Conservation (phyloP, 1,140 invertebrate species). For the Pararge aegeria region DNA sequence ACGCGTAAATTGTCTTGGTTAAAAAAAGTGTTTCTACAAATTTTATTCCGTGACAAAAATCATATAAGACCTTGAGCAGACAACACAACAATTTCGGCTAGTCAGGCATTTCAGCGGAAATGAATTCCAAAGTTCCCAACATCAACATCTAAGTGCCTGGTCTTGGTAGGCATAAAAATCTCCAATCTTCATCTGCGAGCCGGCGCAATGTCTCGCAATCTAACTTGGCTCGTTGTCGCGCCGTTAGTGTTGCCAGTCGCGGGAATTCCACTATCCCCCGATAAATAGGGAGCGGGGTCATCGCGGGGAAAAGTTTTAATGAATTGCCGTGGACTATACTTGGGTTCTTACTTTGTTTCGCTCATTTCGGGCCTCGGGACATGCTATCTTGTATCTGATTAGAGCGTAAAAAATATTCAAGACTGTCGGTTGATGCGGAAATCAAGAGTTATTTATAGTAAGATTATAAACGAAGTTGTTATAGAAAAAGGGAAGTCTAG, state of each 20-base stretch:
- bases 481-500: no score
- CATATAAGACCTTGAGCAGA: no score
- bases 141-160: not conserved
- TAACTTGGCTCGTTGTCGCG: conserved; percentile 62
- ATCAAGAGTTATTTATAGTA: not conserved
- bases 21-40: no score
- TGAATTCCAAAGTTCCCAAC: conserved; percentile 2
- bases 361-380: conserved; percentile 23
- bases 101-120: not conserved
- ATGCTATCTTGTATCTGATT: not conserved
- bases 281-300: conserved; percentile 41
- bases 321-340: conserved; percentile 43
- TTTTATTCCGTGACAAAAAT: no score
- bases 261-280: conserved; percentile 33
- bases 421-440: not conserved
- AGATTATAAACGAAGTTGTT: no score
- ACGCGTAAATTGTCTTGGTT: no score
- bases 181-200: conserved; percentile 4
- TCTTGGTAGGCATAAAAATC: conserved; percentile 7
- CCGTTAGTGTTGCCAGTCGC: conserved; percentile 43
- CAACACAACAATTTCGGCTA: not conserved
- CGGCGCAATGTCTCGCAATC: conserved; percentile 46
- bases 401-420: not conserved
- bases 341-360: conserved; percentile 31
- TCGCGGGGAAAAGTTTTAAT: conserved; percentile 57